Conservation (phyloP, 2,888 invertebrate species). For the Apodemia hepburni region DNA sequence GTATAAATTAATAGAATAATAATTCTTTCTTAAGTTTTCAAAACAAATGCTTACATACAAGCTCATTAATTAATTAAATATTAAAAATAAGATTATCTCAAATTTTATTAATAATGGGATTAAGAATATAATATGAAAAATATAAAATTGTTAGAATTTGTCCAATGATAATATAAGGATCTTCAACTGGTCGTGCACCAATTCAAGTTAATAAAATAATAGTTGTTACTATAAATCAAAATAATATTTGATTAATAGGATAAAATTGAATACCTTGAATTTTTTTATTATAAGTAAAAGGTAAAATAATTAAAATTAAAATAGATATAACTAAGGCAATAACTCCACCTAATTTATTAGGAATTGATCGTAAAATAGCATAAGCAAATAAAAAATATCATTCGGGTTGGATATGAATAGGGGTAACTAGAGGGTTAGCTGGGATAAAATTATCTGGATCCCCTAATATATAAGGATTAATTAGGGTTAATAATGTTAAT, state of each 20-base stretch:
- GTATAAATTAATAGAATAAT: constrained; percentile 80
- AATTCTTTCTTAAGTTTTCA: constrained; percentile 85
- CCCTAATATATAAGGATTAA: constrained; percentile 80
- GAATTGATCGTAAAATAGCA: constrained; percentile 89
- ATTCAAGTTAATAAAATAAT: constrained; percentile 85
- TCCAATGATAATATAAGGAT: constrained; percentile 81
- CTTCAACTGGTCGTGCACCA: constrained; percentile 84
- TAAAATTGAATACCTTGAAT: constrained; percentile 82
- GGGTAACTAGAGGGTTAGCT: constrained; percentile 85
- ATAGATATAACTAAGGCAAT: constrained; percentile 83
- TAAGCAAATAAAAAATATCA: constrained; percentile 93
- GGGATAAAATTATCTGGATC: constrained; percentile 88
- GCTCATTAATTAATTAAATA: constrained; percentile 76
- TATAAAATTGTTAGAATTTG: constrained; percentile 82
- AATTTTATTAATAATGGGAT: constrained; percentile 66
- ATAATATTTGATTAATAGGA: constrained; percentile 79
- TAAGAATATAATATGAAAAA: constrained; percentile 79
- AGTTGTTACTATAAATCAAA: constrained; percentile 77
- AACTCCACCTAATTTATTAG: constrained; percentile 88
- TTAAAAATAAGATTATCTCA: constrained; percentile 76
- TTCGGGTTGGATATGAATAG: constrained; percentile 90
- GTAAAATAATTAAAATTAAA: constrained; percentile 82
- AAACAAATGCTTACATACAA: constrained; percentile 84
- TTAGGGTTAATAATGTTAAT: constrained; percentile 73
- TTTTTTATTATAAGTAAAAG: constrained; percentile 77